These are phyloP conservation scores for Eidolon dupreanum DNA, from an alignment of 2,797 vertebrate genomes.

Conservation along the genomic window DNA sequence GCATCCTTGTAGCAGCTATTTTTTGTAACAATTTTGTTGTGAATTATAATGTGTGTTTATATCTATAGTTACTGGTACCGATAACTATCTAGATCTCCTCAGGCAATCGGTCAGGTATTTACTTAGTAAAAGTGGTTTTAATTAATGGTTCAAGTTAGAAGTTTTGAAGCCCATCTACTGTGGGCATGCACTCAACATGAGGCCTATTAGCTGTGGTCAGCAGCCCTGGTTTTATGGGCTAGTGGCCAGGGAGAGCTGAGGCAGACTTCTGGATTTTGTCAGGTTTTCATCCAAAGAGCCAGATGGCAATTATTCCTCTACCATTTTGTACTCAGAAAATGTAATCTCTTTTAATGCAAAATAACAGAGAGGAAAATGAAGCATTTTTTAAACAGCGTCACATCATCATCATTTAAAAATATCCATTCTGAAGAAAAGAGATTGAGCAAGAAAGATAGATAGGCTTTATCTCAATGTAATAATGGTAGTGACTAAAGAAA, in stretches of 20 bases:
- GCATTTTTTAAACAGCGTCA: background rate
- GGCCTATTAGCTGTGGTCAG: background rate
- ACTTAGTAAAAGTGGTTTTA: conserved; percentile 7
- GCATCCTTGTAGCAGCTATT: background rate
- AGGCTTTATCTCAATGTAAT: background rate
- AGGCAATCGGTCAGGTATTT: background rate
- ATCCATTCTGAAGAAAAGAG: background rate
- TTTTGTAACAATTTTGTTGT: background rate
- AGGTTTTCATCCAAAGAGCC: conserved; percentile 1
- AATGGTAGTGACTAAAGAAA: background rate
- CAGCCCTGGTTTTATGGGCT: background rate
- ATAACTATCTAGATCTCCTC: background rate
- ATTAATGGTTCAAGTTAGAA: background rate
- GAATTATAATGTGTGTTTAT: background rate
- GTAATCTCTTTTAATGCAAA: background rate
- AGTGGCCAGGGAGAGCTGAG: background rate
- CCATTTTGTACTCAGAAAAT: background rate
- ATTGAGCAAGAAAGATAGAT: background rate
- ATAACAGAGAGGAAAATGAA: background rate
- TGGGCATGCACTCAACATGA: background rate
- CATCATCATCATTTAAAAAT: background rate
- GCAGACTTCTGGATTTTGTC: background rate
- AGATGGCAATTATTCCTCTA: conserved; percentile 36
- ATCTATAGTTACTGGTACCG: background rate
- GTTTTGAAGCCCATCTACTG: background rate